Evolutionary conservation across 1,140 invertebrate species (phyloP), one percentile per base, ranked within the genome.

Genomic region (Aphelenchoides avenae): DNA sequence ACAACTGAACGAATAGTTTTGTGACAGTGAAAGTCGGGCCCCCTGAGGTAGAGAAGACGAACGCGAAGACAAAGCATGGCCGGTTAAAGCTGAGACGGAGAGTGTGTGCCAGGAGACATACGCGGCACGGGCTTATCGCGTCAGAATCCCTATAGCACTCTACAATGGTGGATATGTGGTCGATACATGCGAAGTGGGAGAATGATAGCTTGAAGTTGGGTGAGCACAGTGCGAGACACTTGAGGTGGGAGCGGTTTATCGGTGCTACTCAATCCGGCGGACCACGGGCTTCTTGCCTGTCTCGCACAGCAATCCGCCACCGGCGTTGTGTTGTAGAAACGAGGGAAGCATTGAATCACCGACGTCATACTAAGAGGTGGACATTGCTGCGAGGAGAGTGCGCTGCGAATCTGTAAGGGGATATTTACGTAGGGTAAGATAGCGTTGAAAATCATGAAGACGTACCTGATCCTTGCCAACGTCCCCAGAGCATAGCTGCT

Each of bases 201-300:
- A 67, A 66, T 9, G 61, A 60, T 29, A 67, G 52, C 29, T 58
- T 64, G 29, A 64, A 64, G 30, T 64, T 47, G 22, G 63, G 51
- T 20, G 65, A 20, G 34, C 61, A 64, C 1, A 64, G 42, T 18
- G 20, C 30, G 22, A 36, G 31, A 43, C 61, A 64, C 44, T 64
- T 49, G 5, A 29, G 30, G 5, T 60, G 61, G 0, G 5, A 7
- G 29, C 18, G 22, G 50, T 18, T 1, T 47, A 22, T 27, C 31
- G 13, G 18, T 29, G 22, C 3, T 60, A 11, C 13, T 36, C 11
- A 13, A 11, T 13, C 15, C 13, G 4, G 50, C 49, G 0, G 61
- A 65, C 26, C 22, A 9, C 18, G n/a, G 42, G 5, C 3, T 15
- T 34, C 13, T 13, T 30, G 39, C 43, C 1, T 42, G 5, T 39